phyloP scores from a whole-genome alignment of 1,140 invertebrate species.

The Zaprionus ornatus region DNA sequence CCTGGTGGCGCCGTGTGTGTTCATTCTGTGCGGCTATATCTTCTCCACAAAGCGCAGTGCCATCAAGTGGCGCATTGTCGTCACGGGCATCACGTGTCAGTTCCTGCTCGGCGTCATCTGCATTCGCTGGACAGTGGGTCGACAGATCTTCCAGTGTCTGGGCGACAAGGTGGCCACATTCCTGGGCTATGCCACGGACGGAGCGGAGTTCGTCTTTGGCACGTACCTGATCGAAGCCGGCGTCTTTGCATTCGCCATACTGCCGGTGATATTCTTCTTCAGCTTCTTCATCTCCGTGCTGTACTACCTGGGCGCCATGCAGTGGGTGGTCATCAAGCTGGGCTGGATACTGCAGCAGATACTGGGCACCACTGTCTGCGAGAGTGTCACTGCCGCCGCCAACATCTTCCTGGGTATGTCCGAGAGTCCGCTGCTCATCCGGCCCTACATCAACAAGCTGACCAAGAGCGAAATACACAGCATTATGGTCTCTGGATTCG shows the following conservation, averaged over 20 bases:
- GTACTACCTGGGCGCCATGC: slow-evolving; percentile 94
- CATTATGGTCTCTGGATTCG: slow-evolving; percentile 96
- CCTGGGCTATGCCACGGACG: slow-evolving; percentile 90
- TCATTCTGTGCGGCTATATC: slow-evolving; percentile 85
- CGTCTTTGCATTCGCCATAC: slow-evolving; percentile 91
- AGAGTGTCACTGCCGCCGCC: slow-evolving; percentile 95
- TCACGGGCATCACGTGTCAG: slow-evolving; percentile 93
- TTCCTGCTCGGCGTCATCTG: slow-evolving; percentile 94
- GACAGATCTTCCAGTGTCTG: slow-evolving; percentile 91
- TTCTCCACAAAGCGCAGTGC: slow-evolving; percentile 87
- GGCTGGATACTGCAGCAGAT: slow-evolving; percentile 90
- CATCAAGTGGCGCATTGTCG: slow-evolving; percentile 91
- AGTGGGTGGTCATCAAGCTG: slow-evolving; percentile 93
- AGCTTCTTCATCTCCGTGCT: slow-evolving; percentile 94
- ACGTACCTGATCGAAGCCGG: slow-evolving; percentile 85
- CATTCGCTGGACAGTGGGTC: slow-evolving; percentile 92
- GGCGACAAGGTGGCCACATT: slow-evolving; percentile 92
- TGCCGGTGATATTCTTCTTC: slow-evolving; percentile 96
- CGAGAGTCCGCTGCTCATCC: slow-evolving; percentile 95
- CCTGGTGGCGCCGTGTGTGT: slow-evolving; percentile 86
- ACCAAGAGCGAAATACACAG: slow-evolving; percentile 96
- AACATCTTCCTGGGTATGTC: slow-evolving; percentile 96
- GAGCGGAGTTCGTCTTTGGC: slow-evolving; percentile 94
- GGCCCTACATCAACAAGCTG: slow-evolving; percentile 91
- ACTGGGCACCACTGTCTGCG: slow-evolving; percentile 94